Base-by-base conservation (phyloP, 2,113 vertebrate genomes). In the Tupaia chinensis region DNA sequence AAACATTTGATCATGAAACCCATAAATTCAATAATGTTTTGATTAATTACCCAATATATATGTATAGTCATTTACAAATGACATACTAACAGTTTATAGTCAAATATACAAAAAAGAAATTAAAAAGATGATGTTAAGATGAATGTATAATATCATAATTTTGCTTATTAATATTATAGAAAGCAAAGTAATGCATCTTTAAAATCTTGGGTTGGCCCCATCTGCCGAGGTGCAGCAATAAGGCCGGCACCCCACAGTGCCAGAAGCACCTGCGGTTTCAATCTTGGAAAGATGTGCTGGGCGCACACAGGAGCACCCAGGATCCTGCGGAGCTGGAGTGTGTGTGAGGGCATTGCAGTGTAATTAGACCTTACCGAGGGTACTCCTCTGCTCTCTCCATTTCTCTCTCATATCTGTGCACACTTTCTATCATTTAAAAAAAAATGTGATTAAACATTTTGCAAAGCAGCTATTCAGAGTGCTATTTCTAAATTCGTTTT, bases 401-500 rank as follows among this genome's bases (percentile, higher is more conserved):
- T 44, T 44, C 44, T 44, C 44, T 44, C 44, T n/a, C n/a, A 44
- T 44, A 44, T 44, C 44, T 44, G 44, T 44, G 44, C 44, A 44
- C 44, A 44, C 44, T 44, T 44, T 44, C 44, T 44, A 44, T 44
- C 44, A 44, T 44, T 44, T 3, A 44, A 44, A 44, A 44, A 5
- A 44, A 44, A 44, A 44, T 44, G 44, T 44, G 44, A 44, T 44
- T 44, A 44, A 73, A 66, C 80, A 77, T 93, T 87, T 80, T 97
- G 34, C 65, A 13, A 44, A 80, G 22, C 1, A 86, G 32, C 79
- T 86, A 9, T 69, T 96, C 80, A 82, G 70, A 88, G 63, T 25
- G n/a, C 29, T 32, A 3, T 89, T 89, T 81, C 79, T 89, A 87
- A 89, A 73, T 78, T 78, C 15, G 76, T 22, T 69, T 91, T 81